phyloP scores from a whole-genome alignment of 2,888 invertebrate species.

The Morpho deidamia region DNA sequence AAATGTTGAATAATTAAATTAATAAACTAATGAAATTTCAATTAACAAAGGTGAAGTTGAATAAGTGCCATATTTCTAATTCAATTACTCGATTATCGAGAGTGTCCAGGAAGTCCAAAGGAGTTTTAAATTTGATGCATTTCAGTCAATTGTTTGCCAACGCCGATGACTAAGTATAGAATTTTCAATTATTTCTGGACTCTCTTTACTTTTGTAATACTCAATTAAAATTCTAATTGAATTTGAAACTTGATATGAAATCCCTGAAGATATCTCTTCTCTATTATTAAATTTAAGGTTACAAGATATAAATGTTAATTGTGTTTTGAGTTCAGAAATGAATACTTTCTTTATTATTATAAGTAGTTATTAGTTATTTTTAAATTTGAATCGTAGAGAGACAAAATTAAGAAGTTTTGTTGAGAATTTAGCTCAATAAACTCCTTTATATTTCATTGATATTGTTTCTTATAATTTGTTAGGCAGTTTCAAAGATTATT shows the following conservation, averaged over 20 bases:
- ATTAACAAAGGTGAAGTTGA: background rate
- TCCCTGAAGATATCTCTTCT: slow-evolving; percentile 1
- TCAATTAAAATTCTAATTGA: slow-evolving; percentile 23
- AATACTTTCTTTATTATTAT: background rate
- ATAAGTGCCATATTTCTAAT: background rate
- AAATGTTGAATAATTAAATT: background rate
- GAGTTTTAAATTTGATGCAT: slow-evolving; percentile 17
- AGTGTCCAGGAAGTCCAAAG: slow-evolving; percentile 9
- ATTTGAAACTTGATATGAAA: slow-evolving; percentile 18
- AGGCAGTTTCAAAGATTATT: too few species aligned
- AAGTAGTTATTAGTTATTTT: too few species aligned
- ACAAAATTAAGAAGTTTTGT: too few species aligned
- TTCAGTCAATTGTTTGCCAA: slow-evolving; percentile 14
- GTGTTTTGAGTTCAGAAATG: background rate
- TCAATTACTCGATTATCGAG: background rate
- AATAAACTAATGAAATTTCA: background rate
- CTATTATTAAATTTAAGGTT: background rate
- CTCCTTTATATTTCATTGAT: too few species aligned
- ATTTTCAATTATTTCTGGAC: slow-evolving; percentile 17
- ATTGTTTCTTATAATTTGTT: too few species aligned
- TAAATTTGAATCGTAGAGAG: too few species aligned
- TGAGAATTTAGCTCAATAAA: too few species aligned
- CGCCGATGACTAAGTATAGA: slow-evolving; percentile 16
- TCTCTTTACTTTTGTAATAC: slow-evolving; percentile 20
- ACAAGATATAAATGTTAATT: background rate